Conservation (phyloP, 2,888 invertebrate species). For the Zaprionus obscuricornis region DNA sequence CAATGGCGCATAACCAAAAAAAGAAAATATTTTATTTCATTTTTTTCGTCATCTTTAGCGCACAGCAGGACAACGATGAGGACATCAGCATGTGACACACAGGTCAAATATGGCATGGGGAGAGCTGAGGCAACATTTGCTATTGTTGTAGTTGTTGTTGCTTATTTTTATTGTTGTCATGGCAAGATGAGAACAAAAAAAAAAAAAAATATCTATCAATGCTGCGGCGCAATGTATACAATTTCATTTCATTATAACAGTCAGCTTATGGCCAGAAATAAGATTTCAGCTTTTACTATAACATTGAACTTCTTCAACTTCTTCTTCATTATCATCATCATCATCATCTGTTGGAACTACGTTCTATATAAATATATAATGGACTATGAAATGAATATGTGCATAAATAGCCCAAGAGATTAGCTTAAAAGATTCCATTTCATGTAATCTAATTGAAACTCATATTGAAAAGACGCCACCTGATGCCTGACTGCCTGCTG, state of each 20-base stretch:
- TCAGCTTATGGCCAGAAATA: conserved; percentile 22
- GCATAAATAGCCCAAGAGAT: conserved; percentile 25
- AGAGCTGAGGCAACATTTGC: background rate
- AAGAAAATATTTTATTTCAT: conserved; percentile 38
- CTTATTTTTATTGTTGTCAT: conserved; percentile 26
- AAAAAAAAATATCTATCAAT: too few species aligned
- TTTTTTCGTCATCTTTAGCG: too few species aligned
- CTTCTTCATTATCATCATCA: too few species aligned
- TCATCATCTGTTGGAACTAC: too few species aligned
- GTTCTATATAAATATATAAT: conserved; percentile 24
- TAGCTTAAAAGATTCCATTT: too few species aligned
- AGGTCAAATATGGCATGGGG: conserved; percentile 46
- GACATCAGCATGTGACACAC: conserved; percentile 33
- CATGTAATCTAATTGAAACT: too few species aligned
- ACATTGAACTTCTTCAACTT: too few species aligned
- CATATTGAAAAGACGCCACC: too few species aligned
- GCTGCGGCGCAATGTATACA: conserved; percentile 28
- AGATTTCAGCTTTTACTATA: too few species aligned
- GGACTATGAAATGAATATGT: conserved; percentile 26
- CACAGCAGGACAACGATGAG: conserved; percentile 46
- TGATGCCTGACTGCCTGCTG: too few species aligned
- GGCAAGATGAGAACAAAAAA: too few species aligned
- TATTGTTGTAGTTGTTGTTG: background rate
- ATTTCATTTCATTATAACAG: conserved; percentile 51
- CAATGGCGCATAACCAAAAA: conserved; percentile 42